phyloP scores from a whole-genome alignment of 2,797 vertebrate species.

The Hemitrygon akajei region DNA sequence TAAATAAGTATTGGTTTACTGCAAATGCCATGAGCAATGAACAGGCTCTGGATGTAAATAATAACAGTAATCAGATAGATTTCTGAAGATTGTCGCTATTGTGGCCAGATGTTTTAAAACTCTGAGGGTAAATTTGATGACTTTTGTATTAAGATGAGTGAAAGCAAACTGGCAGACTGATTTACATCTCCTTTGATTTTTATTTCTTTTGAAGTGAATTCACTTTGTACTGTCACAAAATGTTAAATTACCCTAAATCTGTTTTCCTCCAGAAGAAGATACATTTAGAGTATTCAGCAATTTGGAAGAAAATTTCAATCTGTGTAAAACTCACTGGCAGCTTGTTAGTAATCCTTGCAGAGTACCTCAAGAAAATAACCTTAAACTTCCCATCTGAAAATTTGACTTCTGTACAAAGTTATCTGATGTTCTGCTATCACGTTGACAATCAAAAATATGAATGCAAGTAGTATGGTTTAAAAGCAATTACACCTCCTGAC shows the following conservation, averaged over 20 bases:
- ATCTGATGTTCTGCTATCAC: not conserved
- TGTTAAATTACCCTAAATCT: not conserved
- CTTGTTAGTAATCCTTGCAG: not conserved
- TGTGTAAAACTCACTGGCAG: constrained; percentile 15
- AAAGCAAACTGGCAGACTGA: not conserved
- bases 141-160: not conserved
- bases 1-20: constrained; percentile 5
- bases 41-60: not conserved
- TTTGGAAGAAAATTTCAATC: constrained; percentile 19
- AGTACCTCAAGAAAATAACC: not conserved
- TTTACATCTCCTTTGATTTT: constrained; percentile 8
- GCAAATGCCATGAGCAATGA: not conserved
- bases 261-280: not conserved
- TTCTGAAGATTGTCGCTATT: not conserved
- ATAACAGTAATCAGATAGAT: not conserved
- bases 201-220: not conserved
- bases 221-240: not conserved
- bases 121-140: not conserved
- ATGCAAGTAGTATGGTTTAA: not conserved
- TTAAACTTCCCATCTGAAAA: constrained; percentile 10
- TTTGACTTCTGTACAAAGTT: not conserved
- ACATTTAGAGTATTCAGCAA: not conserved
- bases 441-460: not conserved
- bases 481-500: not conserved
- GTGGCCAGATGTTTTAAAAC: not conserved